phyloP scores from a whole-genome alignment of 2,797 vertebrate species.

The Argya squamiceps region DNA sequence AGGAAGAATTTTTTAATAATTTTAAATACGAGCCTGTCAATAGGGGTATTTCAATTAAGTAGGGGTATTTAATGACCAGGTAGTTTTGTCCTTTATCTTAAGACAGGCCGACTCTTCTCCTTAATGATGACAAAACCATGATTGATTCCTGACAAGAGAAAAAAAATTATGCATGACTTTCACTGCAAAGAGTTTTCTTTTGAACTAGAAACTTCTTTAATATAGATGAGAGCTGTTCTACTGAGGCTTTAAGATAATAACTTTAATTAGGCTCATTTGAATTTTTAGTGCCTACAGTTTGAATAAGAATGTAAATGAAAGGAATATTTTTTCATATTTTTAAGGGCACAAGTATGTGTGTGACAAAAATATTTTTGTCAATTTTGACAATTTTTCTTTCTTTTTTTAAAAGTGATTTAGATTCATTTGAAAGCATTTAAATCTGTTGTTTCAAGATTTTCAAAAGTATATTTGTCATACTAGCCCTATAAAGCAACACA shows the following conservation, averaged over 20 bases:
- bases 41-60: background rate
- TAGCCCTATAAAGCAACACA: background rate
- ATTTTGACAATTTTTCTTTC: background rate
- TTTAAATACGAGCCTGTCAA: background rate
- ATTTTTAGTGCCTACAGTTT: constrained; percentile 9
- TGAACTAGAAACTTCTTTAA: constrained; percentile 14
- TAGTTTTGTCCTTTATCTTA: background rate
- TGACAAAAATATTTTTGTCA: background rate
- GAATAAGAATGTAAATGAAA: constrained; percentile 27
- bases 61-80: background rate
- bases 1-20: background rate
- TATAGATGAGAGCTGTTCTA: constrained; percentile 7
- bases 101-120: background rate
- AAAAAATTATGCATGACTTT: background rate
- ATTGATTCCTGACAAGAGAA: constrained; percentile 8
- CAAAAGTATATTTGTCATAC: background rate
- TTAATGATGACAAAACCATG: background rate
- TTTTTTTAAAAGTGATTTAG: background rate
- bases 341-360: background rate
- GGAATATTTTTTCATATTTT: constrained; percentile 7
- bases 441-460: background rate
- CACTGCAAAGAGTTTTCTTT: constrained; percentile 3
- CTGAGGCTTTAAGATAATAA: constrained; percentile 28
- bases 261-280: constrained; percentile 35
- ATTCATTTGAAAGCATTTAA: background rate